phyloP scores from a whole-genome alignment of 1,140 invertebrate genomes.

The Scaptomyza graminum region DNA sequence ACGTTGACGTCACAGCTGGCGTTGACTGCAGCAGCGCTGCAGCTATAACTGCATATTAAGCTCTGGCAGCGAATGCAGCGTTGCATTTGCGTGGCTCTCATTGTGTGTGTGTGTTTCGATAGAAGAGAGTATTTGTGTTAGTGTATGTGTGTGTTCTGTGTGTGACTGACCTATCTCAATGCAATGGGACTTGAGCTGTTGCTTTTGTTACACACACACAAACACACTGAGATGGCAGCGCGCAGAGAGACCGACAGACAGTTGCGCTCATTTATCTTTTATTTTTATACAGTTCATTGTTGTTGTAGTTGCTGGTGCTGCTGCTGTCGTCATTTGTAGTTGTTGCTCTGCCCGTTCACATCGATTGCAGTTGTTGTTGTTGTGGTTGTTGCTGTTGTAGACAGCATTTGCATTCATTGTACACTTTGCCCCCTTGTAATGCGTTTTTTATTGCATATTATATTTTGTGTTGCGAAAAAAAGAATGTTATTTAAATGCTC shows the following conservation, averaged over 20 bases:
- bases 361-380: conserved; percentile 31
- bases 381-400: conserved; percentile 35
- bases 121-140: conserved; percentile 4
- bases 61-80: conserved; percentile 56
- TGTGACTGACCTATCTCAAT: conserved; percentile 84
- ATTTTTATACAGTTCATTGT: conserved; percentile 60
- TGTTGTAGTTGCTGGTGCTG: conserved; percentile 33
- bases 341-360: conserved; percentile 42
- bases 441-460: conserved; percentile 44
- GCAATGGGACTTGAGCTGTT: conserved; percentile 70
- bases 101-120: conserved; percentile 42
- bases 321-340: conserved; percentile 35
- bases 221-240: conserved; percentile 1
- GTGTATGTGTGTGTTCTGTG: conserved; percentile 43
- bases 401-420: conserved; percentile 75
- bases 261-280: conserved; percentile 77
- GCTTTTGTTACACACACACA: conserved; percentile 46
- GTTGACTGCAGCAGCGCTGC: conserved; percentile 39
- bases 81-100: conserved; percentile 41
- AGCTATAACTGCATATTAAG: conserved; percentile 46
- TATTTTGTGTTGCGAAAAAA: conserved; percentile 40
- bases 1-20: conserved; percentile 38
- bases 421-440: conserved; percentile 66
- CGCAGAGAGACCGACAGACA: conserved; percentile 36
- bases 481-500: conserved; percentile 49